These are phyloP conservation scores for Phoenicopterus ruber DNA, from an alignment of 2,113 vertebrate genomes.

Conservation along the genomic window DNA sequence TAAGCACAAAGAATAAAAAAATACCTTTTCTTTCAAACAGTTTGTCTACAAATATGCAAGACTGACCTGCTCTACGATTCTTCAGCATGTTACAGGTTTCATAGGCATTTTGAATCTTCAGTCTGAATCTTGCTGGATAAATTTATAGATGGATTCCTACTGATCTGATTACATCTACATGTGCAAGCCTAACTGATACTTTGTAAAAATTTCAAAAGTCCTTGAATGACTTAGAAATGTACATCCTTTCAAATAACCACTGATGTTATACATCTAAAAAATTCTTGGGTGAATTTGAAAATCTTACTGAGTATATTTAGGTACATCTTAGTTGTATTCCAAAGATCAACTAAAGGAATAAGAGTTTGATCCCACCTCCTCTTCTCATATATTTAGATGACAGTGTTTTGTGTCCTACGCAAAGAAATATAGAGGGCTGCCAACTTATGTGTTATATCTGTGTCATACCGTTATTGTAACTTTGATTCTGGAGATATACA, in stretches of 20 bases:
- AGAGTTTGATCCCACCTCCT: neutral
- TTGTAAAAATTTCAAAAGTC: neutral
- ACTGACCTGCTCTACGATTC: neutral
- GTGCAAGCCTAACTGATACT: neutral
- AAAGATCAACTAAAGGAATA: neutral
- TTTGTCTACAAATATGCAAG: neutral
- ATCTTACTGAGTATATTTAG: neutral
- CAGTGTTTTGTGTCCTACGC: neutral
- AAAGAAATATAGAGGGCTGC: neutral
- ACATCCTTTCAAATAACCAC: neutral
- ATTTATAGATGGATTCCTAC: neutral
- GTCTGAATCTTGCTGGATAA: neutral
- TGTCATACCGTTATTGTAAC: neutral
- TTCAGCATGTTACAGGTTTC: neutral
- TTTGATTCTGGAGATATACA: neutral
- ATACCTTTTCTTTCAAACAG: neutral
- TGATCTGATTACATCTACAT: neutral
- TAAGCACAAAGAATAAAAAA: conserved; percentile 14
- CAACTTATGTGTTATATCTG: neutral
- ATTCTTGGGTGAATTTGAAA: neutral
- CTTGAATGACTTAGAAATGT: neutral
- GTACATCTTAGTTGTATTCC: neutral
- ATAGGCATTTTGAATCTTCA: neutral
- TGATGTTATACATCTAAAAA: neutral
- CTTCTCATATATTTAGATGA: neutral